phyloP scores from a whole-genome alignment of 1,140 invertebrate genomes.

The Bradynema listronoti region DNA sequence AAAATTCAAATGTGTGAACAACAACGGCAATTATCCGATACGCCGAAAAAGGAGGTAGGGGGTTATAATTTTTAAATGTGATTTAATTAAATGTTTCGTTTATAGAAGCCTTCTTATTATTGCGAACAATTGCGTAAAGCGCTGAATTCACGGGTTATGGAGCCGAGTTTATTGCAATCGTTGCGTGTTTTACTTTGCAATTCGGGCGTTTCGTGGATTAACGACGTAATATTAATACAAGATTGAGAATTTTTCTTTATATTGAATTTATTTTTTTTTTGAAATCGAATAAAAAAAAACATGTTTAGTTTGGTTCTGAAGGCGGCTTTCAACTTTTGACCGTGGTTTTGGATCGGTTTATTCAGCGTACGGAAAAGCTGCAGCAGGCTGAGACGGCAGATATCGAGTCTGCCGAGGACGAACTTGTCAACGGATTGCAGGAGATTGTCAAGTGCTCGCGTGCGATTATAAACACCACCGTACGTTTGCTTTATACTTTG shows the following conservation, averaged over 20 bases:
- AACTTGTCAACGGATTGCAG: constrained; percentile 14
- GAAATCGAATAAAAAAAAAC: not conserved
- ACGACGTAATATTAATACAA: constrained; percentile 10
- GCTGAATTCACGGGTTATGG: constrained; percentile 20
- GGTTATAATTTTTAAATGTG: not conserved
- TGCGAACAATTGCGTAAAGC: constrained; percentile 21
- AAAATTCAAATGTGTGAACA: constrained; percentile 27
- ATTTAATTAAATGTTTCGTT: not conserved
- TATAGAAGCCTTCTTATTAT: constrained; percentile 5
- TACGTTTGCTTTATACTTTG: constrained; percentile 4
- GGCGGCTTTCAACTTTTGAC: constrained; percentile 28
- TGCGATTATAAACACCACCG: constrained; percentile 16
- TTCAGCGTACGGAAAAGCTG: constrained; percentile 16
- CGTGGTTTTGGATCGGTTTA: constrained; percentile 13
- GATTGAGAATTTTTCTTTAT: not conserved
- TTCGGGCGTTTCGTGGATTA: constrained; percentile 18
- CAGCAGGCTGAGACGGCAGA: constrained; percentile 6
- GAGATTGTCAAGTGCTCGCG: constrained; percentile 20
- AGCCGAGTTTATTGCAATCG: constrained; percentile 11
- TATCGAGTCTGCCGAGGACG: constrained; percentile 19
- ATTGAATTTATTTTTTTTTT: not conserved
- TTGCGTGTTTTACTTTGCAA: constrained; percentile 15
- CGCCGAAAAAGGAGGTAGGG: constrained; percentile 16
- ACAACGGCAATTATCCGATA: constrained; percentile 4
- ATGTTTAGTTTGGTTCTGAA: constrained; percentile 27